Evolutionary conservation across 2,113 vertebrate species (phyloP), one percentile per base, ranked within the genome.

Genomic region (Plecturocebus donacophilus): DNA sequence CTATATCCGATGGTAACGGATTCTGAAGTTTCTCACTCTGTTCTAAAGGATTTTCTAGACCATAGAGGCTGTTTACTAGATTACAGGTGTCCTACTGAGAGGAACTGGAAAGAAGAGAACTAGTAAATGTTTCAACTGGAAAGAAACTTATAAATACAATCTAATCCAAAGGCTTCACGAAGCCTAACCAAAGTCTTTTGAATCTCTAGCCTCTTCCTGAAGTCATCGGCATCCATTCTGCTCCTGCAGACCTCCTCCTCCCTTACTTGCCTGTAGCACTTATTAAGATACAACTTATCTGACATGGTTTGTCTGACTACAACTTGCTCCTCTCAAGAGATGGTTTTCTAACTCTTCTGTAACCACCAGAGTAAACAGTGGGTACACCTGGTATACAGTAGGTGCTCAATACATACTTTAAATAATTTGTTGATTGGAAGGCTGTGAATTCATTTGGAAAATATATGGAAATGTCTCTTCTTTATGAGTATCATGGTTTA

Each of bases 21-120:
- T 49, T 96, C 54, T 97, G 93, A 97, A 95, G 93, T 93, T 93
- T 92, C 70, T 92, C 30, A 58, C 23, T 93, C 71, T 90, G 21
- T 88, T 97, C 73, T 91, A 45, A 84, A 81, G 10, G 38, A 19
- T 6, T 47, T 92, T 75, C n/a, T 58, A 84, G 49, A 21, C 12
- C 20, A 17, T 54, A 4, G 45, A 13, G 5, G 52, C 54, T 70
- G 68, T 93, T 96, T n/a, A 70, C 73, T 66, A 83, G 92, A 79
- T 93, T 89, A 75, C 25, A 42, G 10, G 30, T 66, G 64, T 47
- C 52, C 54, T 14, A 38, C 30, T 3, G 25, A 82, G 21, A n/a
- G 1, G n/a, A 61, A 87, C 27, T 85, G 19, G 56, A 70, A 89
- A 86, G 58, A 66, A 25, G 70, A 95, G 82, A 79, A 84, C 38